These are phyloP conservation scores for Myotis pilosus DNA, from an alignment of 2,797 vertebrate species.

Conservation along the genomic window DNA sequence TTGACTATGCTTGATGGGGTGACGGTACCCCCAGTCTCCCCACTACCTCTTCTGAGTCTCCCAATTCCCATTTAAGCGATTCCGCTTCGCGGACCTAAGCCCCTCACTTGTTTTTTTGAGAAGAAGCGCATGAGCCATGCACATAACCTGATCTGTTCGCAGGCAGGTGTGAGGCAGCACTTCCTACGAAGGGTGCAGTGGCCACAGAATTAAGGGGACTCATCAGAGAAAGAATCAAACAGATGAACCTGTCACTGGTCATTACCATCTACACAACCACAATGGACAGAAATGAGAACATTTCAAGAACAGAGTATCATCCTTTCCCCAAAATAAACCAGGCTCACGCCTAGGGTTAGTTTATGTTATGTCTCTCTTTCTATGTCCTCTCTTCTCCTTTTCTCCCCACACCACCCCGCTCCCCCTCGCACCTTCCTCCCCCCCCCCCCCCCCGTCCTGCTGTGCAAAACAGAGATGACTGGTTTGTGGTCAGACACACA, in stretches of 20 bases:
- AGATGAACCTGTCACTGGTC: not conserved
- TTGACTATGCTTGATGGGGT: not conserved
- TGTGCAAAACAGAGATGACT: not conserved
- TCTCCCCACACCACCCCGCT: not conserved
- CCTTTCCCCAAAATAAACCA: not conserved
- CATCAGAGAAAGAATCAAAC: not conserved
- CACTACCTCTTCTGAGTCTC: not conserved
- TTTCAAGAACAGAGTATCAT: not conserved
- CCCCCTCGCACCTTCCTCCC: fast-evolving
- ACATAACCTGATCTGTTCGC: not conserved
- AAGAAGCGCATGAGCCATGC: not conserved
- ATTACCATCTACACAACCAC: not conserved
- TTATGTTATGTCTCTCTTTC: not conserved
- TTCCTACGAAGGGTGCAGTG: not conserved
- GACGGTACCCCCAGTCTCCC: not conserved
- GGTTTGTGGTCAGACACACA: not conserved
- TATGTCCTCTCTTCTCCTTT: too few relatives aligned
- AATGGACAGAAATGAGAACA: not conserved
- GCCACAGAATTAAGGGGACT: not conserved
- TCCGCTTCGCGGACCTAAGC: not conserved
- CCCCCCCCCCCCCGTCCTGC: fast-evolving
- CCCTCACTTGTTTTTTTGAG: not conserved
- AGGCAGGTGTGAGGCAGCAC: not conserved
- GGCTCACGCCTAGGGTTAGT: not conserved
- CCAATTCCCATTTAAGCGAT: not conserved